These are phyloP conservation scores for Pomatostomus ruficeps DNA, from an alignment of 2,113 vertebrate genomes.

Conservation along the genomic window DNA sequence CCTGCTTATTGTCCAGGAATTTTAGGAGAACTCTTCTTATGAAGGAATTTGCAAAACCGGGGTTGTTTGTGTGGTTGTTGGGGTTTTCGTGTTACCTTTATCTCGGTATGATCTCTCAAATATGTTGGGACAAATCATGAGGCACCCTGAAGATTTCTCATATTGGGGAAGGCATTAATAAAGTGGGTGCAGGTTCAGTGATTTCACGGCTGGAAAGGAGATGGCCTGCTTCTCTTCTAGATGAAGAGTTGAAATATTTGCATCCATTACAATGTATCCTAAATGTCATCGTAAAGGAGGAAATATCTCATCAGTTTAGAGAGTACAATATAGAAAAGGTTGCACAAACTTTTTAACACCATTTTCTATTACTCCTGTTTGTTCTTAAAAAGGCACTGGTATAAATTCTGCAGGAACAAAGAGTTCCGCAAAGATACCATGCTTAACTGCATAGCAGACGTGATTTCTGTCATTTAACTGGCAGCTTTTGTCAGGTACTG, in stretches of 20 bases:
- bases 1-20: neutral
- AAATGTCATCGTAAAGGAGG: neutral
- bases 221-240: neutral
- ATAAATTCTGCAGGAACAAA: neutral
- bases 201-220: neutral
- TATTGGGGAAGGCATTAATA: accelerated
- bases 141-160: neutral
- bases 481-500: neutral
- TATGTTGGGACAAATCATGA: neutral
- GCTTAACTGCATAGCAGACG: neutral
- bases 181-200: neutral
- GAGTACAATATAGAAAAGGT: neutral
- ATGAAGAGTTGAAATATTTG: neutral
- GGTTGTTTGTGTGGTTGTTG: accelerated
- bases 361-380: neutral
- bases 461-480: neutral
- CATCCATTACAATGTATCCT: neutral
- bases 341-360: neutral
- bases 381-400: neutral
- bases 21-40: neutral
- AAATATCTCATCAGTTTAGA: neutral
- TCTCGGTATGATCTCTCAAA: neutral
- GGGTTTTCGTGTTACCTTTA: neutral
- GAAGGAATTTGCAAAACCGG: neutral
- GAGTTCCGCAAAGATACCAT: neutral